A percentile compares a stretch with the other conserved stretches of the same genome.
phyloP scores from a whole-genome alignment of 1,140 invertebrate species.

The Mizuhopecten yessoensis region DNA sequence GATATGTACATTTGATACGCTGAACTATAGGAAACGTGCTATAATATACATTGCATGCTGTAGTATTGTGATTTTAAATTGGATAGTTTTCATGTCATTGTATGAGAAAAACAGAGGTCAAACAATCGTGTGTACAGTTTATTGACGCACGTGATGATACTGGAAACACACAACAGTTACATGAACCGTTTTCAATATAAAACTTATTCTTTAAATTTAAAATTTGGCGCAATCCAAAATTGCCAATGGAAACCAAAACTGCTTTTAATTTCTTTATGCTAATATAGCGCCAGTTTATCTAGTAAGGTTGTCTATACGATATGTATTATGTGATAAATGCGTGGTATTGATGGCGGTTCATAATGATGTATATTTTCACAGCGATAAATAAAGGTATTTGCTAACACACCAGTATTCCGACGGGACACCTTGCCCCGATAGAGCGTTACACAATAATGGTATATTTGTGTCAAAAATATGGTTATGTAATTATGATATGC shows the following conservation, averaged over 20 bases:
- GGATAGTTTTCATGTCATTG: too few species aligned
- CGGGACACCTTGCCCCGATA: not conserved
- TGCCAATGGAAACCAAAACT: not conserved
- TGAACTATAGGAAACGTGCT: too few species aligned
- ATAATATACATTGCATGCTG: too few species aligned
- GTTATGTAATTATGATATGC: conserved; percentile 28
- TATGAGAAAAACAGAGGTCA: too few species aligned
- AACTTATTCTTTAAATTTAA: too few species aligned
- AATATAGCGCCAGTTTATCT: not conserved
- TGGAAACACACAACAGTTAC: too few species aligned
- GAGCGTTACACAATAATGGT: not conserved
- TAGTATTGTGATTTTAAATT: too few species aligned
- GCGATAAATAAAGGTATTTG: not conserved
- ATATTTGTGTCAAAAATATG: not conserved
- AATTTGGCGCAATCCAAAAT: not conserved
- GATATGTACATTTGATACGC: too few species aligned
- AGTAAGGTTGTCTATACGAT: not conserved
- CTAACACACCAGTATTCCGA: not conserved
- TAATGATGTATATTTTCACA: not conserved
- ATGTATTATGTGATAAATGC: not conserved
- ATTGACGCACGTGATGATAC: too few species aligned
- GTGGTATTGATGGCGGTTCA: not conserved
- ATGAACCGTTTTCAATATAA: too few species aligned
- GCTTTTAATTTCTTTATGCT: not conserved
- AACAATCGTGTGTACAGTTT: too few species aligned